Evolutionary conservation across 2,888 invertebrate genomes (phyloP).

Genomic region (Acleris literana): DNA sequence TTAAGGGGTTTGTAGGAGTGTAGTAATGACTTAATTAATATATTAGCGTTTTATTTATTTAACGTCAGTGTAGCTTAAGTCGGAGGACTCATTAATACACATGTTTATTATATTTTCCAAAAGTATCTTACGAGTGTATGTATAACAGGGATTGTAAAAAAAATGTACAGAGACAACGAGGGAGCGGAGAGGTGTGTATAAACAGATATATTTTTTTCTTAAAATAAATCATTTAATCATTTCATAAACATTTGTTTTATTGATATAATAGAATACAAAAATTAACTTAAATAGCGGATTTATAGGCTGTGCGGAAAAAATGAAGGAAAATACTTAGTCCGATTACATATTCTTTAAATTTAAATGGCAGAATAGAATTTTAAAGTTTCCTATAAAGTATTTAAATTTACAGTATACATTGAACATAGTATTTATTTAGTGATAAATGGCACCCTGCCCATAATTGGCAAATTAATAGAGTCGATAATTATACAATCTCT

Average conservation of each 20-base stretch:
- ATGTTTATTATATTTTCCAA: conserved; percentile 28
- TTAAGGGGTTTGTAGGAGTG: conserved; percentile 3
- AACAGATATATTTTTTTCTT: conserved; percentile 44
- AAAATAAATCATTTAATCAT: conserved; percentile 48
- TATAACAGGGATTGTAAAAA: conserved; percentile 31
- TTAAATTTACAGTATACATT: too few species aligned
- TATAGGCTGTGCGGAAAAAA: neutral
- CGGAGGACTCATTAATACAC: conserved; percentile 21
- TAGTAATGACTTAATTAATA: neutral
- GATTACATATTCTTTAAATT: too few species aligned
- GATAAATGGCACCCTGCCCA: too few species aligned
- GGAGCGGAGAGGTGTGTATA: conserved; percentile 36
- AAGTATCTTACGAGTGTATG: conserved; percentile 10
- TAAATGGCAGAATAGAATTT: too few species aligned
- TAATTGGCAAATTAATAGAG: too few species aligned
- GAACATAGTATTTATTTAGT: neutral
- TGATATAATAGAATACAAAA: conserved; percentile 49
- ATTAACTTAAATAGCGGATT: conserved; percentile 47
- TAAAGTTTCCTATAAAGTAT: too few species aligned
- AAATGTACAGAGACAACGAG: conserved; percentile 28
- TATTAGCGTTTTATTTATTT: conserved; percentile 1
- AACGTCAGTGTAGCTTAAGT: conserved; percentile 10
- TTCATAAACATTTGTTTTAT: conserved; percentile 54
- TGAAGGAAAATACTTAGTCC: neutral
- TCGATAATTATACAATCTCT: too few species aligned